A percentile compares a stretch with the other conserved stretches of the same genome.
These are phyloP conservation scores for Gallinago paraguaiae DNA, from an alignment of 2,113 vertebrate species.

Conservation along the genomic window DNA sequence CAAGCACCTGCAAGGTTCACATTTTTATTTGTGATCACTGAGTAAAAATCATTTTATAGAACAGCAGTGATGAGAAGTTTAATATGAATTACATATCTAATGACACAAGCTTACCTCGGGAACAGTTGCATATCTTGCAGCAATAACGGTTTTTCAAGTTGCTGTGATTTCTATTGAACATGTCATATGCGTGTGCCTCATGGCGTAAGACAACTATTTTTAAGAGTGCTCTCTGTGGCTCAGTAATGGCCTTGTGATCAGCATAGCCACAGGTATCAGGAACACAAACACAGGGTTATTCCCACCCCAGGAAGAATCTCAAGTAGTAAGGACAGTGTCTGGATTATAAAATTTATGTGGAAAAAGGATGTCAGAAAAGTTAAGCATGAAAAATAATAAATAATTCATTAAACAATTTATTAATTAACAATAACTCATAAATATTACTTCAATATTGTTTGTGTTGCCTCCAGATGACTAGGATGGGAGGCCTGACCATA, in stretches of 20 bases:
- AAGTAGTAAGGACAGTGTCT: background rate
- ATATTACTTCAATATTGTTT: background rate
- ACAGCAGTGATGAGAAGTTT: background rate
- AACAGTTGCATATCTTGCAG: background rate
- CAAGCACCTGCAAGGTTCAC: background rate
- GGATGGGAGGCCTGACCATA: background rate
- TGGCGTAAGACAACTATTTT: constrained; percentile 19
- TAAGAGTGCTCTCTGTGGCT: background rate
- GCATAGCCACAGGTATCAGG: background rate
- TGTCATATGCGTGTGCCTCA: background rate
- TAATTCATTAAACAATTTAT: background rate
- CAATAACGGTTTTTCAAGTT: background rate
- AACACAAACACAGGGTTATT: background rate
- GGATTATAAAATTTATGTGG: background rate
- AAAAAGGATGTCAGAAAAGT: background rate
- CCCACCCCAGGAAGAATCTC: background rate
- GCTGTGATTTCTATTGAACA: constrained; percentile 7
- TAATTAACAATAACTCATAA: background rate
- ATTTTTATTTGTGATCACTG: constrained; percentile 10
- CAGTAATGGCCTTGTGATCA: background rate
- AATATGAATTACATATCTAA: constrained; percentile 12
- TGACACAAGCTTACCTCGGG: background rate
- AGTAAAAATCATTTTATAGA: constrained; percentile 5
- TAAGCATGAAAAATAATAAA: background rate
- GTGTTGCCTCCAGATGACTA: background rate